Conservation (phyloP, 1,140 invertebrate species). For the Diuraphis noxia region DNA sequence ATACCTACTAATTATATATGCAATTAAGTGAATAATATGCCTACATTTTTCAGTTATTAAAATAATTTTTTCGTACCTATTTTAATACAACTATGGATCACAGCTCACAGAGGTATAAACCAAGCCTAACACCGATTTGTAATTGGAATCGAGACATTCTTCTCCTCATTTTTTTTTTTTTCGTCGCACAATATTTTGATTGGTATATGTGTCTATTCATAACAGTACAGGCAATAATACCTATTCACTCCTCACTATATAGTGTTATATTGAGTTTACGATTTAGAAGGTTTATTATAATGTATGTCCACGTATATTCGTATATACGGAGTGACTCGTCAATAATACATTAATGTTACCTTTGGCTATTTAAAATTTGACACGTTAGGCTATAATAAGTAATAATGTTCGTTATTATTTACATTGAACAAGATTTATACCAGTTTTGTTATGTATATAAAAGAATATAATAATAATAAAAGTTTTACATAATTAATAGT, state of each 20-base stretch:
- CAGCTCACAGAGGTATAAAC: neutral
- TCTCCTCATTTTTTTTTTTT: neutral
- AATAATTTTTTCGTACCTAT: neutral
- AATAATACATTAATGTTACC: neutral
- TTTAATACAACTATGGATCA: neutral
- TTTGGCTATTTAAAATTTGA: neutral
- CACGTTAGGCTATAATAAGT: neutral
- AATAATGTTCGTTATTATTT: neutral
- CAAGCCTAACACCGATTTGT: neutral
- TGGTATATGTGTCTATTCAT: neutral
- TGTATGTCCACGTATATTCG: neutral
- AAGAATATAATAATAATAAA: neutral
- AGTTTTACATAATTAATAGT: neutral
- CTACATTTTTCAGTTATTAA: neutral
- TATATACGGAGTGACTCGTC: neutral
- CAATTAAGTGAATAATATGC: neutral
- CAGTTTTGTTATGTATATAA: neutral
- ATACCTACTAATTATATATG: neutral
- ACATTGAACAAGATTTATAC: neutral
- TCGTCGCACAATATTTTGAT: neutral
- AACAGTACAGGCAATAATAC: neutral
- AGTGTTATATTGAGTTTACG: neutral
- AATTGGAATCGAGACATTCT: neutral
- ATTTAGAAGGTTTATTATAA: neutral
- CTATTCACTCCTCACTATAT: neutral